Conservation (phyloP, 1,140 invertebrate genomes). For the Pseudomyrmex dendroicus region DNA sequence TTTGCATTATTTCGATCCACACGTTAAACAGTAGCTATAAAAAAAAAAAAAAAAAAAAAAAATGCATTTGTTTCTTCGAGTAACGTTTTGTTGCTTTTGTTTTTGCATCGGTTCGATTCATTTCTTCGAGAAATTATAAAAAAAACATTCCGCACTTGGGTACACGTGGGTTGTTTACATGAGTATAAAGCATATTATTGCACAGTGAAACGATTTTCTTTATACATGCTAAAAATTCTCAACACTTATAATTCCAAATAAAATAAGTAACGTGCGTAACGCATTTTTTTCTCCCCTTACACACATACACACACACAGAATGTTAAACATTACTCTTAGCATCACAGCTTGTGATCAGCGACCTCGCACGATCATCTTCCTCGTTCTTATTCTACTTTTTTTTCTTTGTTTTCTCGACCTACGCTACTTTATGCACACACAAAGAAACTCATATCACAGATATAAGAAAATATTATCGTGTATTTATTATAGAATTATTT, state of each 20-base stretch:
- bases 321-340: background rate
- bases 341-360: constrained; percentile 31
- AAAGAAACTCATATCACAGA: constrained; percentile 68
- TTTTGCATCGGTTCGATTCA: constrained; percentile 70
- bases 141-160: constrained; percentile 9
- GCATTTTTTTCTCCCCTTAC: background rate
- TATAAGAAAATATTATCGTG: constrained; percentile 45
- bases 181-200: constrained; percentile 40
- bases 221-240: background rate
- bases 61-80: constrained; percentile 37
- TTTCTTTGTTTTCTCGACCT: background rate
- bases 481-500: constrained; percentile 47
- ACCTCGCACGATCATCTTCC: constrained; percentile 17
- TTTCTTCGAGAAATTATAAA: constrained; percentile 61
- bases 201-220: constrained; percentile 25
- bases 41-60: constrained; percentile 25
- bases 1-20: constrained; percentile 35
- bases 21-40: constrained; percentile 34
- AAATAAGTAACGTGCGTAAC: constrained; percentile 22
- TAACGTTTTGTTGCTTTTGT: constrained; percentile 25
- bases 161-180: constrained; percentile 9
- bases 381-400: constrained; percentile 35
- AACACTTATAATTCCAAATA: constrained; percentile 25
- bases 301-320: background rate
- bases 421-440: constrained; percentile 19